These are phyloP conservation scores for Xiphydria camelus DNA, from an alignment of 2,888 invertebrate species.

Conservation along the genomic window DNA sequence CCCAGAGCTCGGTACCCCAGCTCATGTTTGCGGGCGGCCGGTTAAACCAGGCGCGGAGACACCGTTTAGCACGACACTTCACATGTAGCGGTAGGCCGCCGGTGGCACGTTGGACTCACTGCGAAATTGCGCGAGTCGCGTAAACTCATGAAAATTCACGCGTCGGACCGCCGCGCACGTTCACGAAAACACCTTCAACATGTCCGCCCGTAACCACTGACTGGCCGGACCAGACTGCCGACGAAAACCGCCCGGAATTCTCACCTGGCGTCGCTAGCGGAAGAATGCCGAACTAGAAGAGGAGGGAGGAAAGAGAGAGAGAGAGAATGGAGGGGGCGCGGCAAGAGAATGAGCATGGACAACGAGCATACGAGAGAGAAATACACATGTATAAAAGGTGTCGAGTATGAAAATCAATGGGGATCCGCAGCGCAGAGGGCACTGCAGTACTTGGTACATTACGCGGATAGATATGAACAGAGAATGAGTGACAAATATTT, in stretches of 20 bases:
- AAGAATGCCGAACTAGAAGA: constrained; percentile 12
- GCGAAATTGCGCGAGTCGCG: constrained; percentile 14
- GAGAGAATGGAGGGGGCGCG: not conserved
- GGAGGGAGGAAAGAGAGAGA: not conserved
- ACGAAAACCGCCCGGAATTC: constrained; percentile 46
- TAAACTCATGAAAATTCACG: constrained; percentile 38
- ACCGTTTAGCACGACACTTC: constrained; percentile 34
- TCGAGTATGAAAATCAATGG: too few species aligned
- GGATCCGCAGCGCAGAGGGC: too few species aligned
- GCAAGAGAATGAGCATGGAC: too few species aligned
- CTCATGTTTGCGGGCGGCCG: constrained; percentile 56
- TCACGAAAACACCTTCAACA: constrained; percentile 46
- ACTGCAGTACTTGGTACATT: too few species aligned
- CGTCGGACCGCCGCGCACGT: constrained; percentile 42
- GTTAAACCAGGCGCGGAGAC: constrained; percentile 42
- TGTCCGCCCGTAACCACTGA: constrained; percentile 53
- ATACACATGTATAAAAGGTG: too few species aligned
- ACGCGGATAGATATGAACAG: too few species aligned
- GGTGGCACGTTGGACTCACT: not conserved
- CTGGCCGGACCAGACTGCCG: constrained; percentile 47
- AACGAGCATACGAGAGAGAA: too few species aligned
- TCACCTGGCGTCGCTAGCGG: constrained; percentile 23
- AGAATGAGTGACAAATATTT: too few species aligned
- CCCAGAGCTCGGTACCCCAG: constrained; percentile 61
- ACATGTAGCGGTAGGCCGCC: constrained; percentile 39